A percentile compares a stretch with the other conserved stretches of the same genome.
Evolutionary conservation across 2,888 invertebrate genomes (phyloP).

Genomic region (Yponomeuta sedellus): DNA sequence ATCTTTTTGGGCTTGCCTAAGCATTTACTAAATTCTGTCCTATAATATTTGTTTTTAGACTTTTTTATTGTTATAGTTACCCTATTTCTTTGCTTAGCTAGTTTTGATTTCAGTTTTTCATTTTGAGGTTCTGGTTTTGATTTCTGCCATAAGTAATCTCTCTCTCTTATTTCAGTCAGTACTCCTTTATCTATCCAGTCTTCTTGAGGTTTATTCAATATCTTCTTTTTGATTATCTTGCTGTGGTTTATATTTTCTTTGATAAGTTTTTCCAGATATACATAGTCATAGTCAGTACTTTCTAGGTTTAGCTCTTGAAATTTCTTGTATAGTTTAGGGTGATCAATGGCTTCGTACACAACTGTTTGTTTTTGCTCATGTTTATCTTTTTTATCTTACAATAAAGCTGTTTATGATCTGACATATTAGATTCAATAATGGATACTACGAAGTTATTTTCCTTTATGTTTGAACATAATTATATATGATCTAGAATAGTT

Average conservation of each 20-base stretch:
- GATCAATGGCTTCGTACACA: constrained; percentile 20
- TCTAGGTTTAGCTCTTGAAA: neutral
- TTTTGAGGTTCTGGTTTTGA: constrained; percentile 18
- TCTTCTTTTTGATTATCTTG: constrained; percentile 22
- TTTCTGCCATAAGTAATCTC: constrained; percentile 25
- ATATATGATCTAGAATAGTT: constrained; percentile 6
- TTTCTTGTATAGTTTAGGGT: constrained; percentile 18
- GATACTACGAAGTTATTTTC: constrained; percentile 20
- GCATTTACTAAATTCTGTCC: neutral
- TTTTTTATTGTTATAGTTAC: constrained; percentile 3
- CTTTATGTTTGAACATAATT: neutral
- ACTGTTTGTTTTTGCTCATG: constrained; percentile 11
- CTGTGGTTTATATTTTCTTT: neutral
- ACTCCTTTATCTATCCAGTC: constrained; percentile 28
- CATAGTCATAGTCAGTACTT: constrained; percentile 8
- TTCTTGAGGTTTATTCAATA: constrained; percentile 20
- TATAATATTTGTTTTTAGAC: constrained; percentile 17
- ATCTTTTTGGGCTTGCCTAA: constrained; percentile 14
- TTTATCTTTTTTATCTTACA: constrained; percentile 19
- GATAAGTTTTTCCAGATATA: neutral
- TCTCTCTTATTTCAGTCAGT: constrained; percentile 22
- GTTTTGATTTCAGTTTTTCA: constrained; percentile 5
- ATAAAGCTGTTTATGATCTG: constrained; percentile 25
- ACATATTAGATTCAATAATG: constrained; percentile 23
- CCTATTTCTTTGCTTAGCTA: constrained; percentile 4